phyloP scores from a whole-genome alignment of 64 coral and sea anemone genomes.

The Stichodactyla mertensii region DNA sequence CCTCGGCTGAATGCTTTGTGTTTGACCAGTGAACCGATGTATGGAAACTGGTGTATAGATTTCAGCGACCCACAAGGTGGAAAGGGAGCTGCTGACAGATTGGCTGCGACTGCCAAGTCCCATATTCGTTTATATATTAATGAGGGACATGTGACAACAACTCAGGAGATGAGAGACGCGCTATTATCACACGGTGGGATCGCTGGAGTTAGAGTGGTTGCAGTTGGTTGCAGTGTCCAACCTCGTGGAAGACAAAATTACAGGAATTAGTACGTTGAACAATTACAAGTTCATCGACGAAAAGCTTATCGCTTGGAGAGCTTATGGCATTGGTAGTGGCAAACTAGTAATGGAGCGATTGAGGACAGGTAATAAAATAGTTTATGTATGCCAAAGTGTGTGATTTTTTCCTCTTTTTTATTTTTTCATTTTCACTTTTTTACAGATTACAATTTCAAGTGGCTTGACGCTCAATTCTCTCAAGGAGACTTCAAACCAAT shows the following conservation, averaged over 20 bases:
- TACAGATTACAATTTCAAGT: conserved; percentile 2
- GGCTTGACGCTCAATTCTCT: conserved; percentile 3
- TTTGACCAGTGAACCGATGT: no score
- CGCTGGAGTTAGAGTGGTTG: conserved; percentile 13
- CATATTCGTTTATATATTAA: conserved; percentile 8
- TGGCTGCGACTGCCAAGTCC: conserved; percentile 23
- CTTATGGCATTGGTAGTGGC: no score
- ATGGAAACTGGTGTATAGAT: no score
- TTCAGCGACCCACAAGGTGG: no score
- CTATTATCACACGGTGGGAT: conserved; percentile 27
- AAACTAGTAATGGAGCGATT: no score
- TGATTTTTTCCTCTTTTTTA: no score
- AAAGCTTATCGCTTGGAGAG: no score
- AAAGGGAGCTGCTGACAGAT: not conserved
- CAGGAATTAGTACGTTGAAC: not conserved
- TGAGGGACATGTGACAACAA: not conserved
- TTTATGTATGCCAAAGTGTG: no score
- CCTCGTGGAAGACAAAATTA: not conserved
- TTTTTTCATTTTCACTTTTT: not conserved
- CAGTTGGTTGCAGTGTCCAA: not conserved
- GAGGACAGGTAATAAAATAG: no score
- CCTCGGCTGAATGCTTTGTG: no score
- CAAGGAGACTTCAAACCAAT: not conserved
- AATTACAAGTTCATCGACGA: not conserved
- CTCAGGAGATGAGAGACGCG: conserved; percentile 7